These are phyloP conservation scores for Pogonocherus hispidulus DNA, from an alignment of 2,888 invertebrate genomes.

Conservation along the genomic window DNA sequence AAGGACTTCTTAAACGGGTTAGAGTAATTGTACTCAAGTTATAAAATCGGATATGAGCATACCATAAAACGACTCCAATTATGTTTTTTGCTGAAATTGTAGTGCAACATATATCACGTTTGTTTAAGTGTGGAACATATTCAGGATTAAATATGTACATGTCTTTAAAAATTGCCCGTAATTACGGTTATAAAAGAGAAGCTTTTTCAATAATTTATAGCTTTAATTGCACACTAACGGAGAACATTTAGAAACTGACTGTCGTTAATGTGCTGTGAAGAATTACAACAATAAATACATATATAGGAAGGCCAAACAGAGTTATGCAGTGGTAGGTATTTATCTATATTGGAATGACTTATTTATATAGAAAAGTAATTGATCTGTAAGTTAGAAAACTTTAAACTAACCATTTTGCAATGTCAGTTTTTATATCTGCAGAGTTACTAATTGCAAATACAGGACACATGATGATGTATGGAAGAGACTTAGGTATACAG, in stretches of 20 bases:
- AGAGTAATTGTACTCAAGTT: slow-evolving; percentile 23
- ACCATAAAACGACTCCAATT: slow-evolving; percentile 35
- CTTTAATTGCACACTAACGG: slow-evolving; percentile 22
- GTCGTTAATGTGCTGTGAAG: slow-evolving; percentile 5
- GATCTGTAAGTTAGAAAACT: not conserved
- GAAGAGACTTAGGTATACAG: too few relatives aligned
- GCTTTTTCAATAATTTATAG: slow-evolving; percentile 41
- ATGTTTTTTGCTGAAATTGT: slow-evolving; percentile 29
- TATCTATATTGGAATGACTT: not conserved
- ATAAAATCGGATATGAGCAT: slow-evolving; percentile 8
- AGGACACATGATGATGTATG: too few relatives aligned
- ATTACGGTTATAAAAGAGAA: slow-evolving; percentile 55
- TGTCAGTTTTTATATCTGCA: too few relatives aligned
- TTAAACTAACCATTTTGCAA: too few relatives aligned
- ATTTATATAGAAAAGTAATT: not conserved
- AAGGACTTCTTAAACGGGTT: slow-evolving; percentile 10
- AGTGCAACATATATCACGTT: slow-evolving; percentile 27
- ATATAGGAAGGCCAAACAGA: not conserved
- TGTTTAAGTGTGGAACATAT: slow-evolving; percentile 35
- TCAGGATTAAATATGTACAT: slow-evolving; percentile 42
- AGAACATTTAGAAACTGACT: slow-evolving; percentile 9
- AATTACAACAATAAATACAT: slow-evolving; percentile 3
- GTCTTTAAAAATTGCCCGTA: slow-evolving; percentile 56
- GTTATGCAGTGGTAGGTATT: not conserved
- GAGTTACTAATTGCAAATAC: too few relatives aligned